Base-by-base conservation (phyloP, 2,888 invertebrate species). In the Nowickia ferox region DNA sequence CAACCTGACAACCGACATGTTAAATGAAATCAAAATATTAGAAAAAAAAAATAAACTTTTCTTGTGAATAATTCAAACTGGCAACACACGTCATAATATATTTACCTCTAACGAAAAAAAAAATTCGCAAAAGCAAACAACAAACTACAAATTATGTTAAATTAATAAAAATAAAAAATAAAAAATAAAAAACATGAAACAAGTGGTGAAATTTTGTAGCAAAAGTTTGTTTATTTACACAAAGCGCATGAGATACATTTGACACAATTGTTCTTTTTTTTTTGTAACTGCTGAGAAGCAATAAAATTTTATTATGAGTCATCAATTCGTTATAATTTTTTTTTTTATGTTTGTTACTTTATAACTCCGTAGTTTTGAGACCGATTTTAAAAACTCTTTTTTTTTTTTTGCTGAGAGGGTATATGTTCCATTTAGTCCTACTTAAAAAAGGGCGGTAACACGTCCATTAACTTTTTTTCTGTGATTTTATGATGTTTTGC, bases 61-160 rank as follows among this genome's bases (percentile, higher is more conserved):
- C 46, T 76, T 44, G 10, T 76, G 48, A 77, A 80, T 83, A 83
- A 84, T 84, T 85, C 63, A 44, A 68, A 77, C 48, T 75, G 63
- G 22, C 75, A 59, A 72, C 84, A 68, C 75, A 75, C 78, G 78
- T 84, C 80, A 61, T 71, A 87, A 84, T 57, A 72, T 71, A 38
- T 83, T 77, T 72, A 71, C 40, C 53, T 72, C 48, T 6, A 82
- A 82, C 11, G 53, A 66, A 53, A 78, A 81, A 61, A 40, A 38
- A 40, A 22, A 15, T 30, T 10, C 15, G 8, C 40, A 72, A 1
- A 44, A 59, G 38, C 40, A 30, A 65, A 55, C 61, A 72, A 83
- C 68, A 46, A 66, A 46, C 44, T 57, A 11, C 17, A 42, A 61
- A 59, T 61, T 42, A 61, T 78, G 68, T 69, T 68, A 61, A 78